Conservation (phyloP, 2,888 invertebrate genomes). For the Habroteleia sp. region DNA sequence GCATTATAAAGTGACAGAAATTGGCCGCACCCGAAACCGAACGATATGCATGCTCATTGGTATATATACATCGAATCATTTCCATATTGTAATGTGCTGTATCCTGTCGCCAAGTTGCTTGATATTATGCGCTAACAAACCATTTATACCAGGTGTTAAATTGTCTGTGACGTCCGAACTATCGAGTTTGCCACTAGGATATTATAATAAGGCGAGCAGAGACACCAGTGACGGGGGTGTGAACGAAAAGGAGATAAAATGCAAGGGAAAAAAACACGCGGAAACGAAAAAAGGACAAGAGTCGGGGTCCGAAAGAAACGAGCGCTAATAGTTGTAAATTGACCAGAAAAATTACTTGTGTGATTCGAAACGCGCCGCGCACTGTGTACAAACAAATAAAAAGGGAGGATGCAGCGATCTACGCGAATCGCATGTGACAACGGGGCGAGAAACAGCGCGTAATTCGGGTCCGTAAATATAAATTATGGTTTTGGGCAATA, state of each 20-base stretch:
- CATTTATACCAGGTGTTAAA: slow-evolving; percentile 81
- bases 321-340: slow-evolving; percentile 75
- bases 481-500: slow-evolving; percentile 25
- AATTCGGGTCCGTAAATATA: slow-evolving; percentile 29
- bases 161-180: slow-evolving; percentile 79
- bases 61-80: slow-evolving; percentile 71
- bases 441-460: slow-evolving; percentile 29
- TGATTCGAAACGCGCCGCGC: slow-evolving; percentile 53
- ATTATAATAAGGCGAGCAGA: slow-evolving; percentile 61
- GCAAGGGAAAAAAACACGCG: slow-evolving; percentile 29
- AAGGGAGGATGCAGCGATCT: slow-evolving; percentile 38
- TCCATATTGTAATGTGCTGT: slow-evolving; percentile 80
- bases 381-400: slow-evolving; percentile 39
- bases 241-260: slow-evolving; percentile 25
- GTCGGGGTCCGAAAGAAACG: slow-evolving; percentile 55
- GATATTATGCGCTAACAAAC: slow-evolving; percentile 79
- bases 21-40: slow-evolving; percentile 76
- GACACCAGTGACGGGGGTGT: slow-evolving; percentile 32
- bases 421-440: slow-evolving; percentile 46
- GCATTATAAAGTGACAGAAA: slow-evolving; percentile 76
- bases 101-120: slow-evolving; percentile 75
- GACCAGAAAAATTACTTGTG: slow-evolving; percentile 72
- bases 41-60: slow-evolving; percentile 66
- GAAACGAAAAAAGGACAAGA: slow-evolving; percentile 46
- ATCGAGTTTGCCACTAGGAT: slow-evolving; percentile 65